These are phyloP conservation scores for Harmothoe impar DNA, from an alignment of 2,888 invertebrate species.

Conservation along the genomic window DNA sequence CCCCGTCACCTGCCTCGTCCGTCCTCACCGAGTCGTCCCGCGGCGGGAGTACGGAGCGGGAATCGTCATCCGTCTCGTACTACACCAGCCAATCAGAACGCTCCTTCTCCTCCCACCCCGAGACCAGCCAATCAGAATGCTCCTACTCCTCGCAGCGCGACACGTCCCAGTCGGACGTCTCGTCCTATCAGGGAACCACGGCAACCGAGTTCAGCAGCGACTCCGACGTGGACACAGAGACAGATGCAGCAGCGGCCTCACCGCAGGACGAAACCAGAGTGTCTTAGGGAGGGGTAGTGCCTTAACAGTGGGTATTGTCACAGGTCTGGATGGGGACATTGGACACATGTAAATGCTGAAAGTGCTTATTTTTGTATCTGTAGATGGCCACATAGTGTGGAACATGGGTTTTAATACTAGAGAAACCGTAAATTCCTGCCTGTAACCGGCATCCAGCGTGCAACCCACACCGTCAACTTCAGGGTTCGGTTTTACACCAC, in stretches of 20 bases:
- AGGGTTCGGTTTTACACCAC: too few species aligned
- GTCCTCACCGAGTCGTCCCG: neutral
- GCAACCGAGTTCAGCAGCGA: constrained; percentile 43
- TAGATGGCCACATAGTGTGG: too few species aligned
- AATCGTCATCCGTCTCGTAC: neutral
- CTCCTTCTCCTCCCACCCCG: neutral
- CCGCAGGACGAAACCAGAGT: neutral
- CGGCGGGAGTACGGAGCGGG: neutral
- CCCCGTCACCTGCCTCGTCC: neutral
- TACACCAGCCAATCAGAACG: constrained; percentile 2
- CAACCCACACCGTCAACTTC: too few species aligned
- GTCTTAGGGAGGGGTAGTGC: neutral
- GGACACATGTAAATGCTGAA: neutral
- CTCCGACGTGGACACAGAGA: constrained; percentile 26
- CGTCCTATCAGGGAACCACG: neutral
- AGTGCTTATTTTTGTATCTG: neutral
- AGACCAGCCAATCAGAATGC: neutral
- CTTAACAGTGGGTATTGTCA: too few species aligned
- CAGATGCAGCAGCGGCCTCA: neutral
- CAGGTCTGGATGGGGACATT: neutral
- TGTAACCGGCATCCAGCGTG: too few species aligned
- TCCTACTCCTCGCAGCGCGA: neutral
- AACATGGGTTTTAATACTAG: too few species aligned
- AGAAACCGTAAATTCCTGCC: too few species aligned
- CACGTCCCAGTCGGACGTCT: neutral